Base-by-base conservation (phyloP, 2,113 vertebrate species). In the Indicator maculatus region DNA sequence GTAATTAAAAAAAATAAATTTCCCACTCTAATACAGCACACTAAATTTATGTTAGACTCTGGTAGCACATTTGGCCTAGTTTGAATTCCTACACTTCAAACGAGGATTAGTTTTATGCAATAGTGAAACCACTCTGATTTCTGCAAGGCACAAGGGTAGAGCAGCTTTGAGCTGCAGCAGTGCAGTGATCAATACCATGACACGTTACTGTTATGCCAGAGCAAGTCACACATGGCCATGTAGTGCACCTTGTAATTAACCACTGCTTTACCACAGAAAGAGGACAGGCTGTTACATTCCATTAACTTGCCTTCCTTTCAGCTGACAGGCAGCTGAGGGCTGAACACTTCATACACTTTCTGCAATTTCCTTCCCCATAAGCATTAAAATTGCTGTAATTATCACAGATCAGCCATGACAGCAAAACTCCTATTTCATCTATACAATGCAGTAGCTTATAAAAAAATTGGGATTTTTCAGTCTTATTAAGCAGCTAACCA, bases 201-300 rank as follows among this genome's bases (percentile, higher is more conserved):
- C 87, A 64, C 14, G 2, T 56, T 45, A 55, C 71, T 52, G 77
- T 66, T 66, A 81, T 24, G 50, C 56, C 91, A 94, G 50, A 91
- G 61, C 71, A 79, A 94, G 88, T 92, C 94, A 95, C 96, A 78
- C 88, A 47, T 20, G 73, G 88, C 88, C 45, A 9, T 6, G 53
- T 45, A 78, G 90, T 88, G 44, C 86, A 86, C 89, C 5, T 75
- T 85, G 47, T 95, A 94, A 96, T 95, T 94, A 97, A 73, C 79
- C 59, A 76, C 84, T 67, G 50, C 93, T 80, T 72, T 92, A 69
- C 39, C 83, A 75, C 73, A 75, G 87, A 83, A 92, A 94, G 75
- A 86, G 70, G 85, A 75, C 63, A 84, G 88, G 67, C 82, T 86
- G 71, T 84, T 95, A 90, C 75, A 81, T 80, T 93, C 96, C 92